Percentiles rank a stretch among this genome's conserved stretches.
Conservation (phyloP, 2,888 invertebrate genomes). For the Apodemia mormo region DNA sequence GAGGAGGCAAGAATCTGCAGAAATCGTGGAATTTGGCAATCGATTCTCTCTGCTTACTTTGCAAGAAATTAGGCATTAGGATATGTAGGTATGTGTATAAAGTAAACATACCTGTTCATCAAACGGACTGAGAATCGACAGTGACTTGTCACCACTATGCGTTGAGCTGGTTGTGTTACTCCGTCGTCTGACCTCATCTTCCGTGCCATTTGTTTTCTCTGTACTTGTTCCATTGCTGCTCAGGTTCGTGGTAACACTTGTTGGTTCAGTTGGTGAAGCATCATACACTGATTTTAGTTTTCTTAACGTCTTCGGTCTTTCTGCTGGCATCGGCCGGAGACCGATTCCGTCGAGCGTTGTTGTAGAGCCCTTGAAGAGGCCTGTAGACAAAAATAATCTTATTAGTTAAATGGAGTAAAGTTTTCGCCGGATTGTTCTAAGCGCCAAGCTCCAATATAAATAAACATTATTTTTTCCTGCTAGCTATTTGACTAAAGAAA, state of each 20-base stretch:
- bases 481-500: too few species aligned
- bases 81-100: not conserved
- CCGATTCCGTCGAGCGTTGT: constrained; percentile 85
- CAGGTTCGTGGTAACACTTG: constrained; percentile 49
- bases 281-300: constrained; percentile 89
- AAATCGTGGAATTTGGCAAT: too few species aligned
- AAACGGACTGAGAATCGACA: constrained; percentile 90
- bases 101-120: constrained; percentile 84
- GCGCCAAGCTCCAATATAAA: too few species aligned
- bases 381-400: constrained; percentile 74
- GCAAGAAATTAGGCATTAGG: too few species aligned
- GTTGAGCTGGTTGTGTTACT: constrained; percentile 71
- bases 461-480: too few species aligned
- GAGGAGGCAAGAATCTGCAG: too few species aligned
- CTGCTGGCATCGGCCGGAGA: constrained; percentile 83
- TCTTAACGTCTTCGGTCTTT: constrained; percentile 88
- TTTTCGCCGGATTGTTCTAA: too few species aligned
- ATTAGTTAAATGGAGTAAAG: too few species aligned
- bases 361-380: constrained; percentile 91
- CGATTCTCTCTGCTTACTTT: too few species aligned
- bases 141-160: constrained; percentile 72
- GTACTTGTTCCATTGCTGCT: constrained; percentile 65
- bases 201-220: constrained; percentile 55
- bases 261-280: constrained; percentile 68
- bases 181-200: constrained; percentile 75